Conservation (phyloP, 2,888 invertebrate genomes). For the Emesis furor region DNA sequence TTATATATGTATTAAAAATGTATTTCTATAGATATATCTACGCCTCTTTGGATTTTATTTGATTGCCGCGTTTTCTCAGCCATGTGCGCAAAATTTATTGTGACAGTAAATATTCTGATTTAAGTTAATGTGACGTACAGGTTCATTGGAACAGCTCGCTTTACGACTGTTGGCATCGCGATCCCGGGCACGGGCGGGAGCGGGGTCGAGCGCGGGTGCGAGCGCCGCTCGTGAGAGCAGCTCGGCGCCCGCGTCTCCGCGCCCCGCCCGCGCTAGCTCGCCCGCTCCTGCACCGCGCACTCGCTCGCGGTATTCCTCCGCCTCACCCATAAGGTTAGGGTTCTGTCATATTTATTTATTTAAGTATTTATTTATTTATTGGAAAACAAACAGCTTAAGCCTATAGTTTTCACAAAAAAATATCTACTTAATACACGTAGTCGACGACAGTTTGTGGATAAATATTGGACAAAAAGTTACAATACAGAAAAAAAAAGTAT, state of each 20-base stretch:
- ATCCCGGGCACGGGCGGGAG: conserved; percentile 54
- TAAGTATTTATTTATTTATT: no score
- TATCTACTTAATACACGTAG: no score
- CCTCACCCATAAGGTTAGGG: conserved; percentile 92
- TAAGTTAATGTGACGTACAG: conserved; percentile 72
- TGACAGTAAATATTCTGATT: background rate
- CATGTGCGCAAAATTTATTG: background rate
- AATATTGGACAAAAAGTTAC: no score
- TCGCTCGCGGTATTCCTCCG: conserved; percentile 95
- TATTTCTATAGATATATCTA: background rate
- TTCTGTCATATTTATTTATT: no score
- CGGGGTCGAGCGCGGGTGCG: conserved; percentile 73
- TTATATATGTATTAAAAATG: background rate
- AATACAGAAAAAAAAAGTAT: no score
- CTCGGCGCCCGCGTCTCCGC: conserved; percentile 91
- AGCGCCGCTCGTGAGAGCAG: conserved; percentile 79
- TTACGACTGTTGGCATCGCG: conserved; percentile 86
- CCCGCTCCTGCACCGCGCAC: conserved; percentile 92
- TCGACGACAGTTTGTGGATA: no score
- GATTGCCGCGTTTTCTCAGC: background rate
- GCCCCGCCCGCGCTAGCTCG: conserved; percentile 93
- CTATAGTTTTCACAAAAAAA: no score
- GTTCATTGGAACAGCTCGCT: conserved; percentile 88
- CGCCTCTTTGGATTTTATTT: background rate
- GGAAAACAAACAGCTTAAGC: no score